phyloP scores from a whole-genome alignment of 2,797 vertebrate species.

The Chelidonichthys spinosus region DNA sequence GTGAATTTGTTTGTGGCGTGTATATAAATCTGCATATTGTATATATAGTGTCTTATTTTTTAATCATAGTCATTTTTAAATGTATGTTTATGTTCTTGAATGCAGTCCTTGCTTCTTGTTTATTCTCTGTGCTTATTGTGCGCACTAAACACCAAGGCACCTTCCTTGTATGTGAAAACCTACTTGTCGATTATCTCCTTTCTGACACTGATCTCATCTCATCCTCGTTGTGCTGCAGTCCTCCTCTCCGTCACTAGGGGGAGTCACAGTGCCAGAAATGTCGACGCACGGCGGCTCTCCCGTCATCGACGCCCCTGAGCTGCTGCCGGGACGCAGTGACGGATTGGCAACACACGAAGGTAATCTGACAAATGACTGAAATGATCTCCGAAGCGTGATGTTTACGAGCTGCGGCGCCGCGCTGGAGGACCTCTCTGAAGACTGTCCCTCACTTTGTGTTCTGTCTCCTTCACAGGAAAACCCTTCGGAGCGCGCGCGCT shows the following conservation, averaged over 20 bases:
- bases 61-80: too few relatives aligned
- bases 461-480: slow-evolving; percentile 42
- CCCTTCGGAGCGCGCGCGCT: slow-evolving; percentile 27
- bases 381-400: slow-evolving; percentile 34
- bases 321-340: slow-evolving; percentile 53
- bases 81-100: too few relatives aligned
- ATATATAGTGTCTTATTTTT: too few relatives aligned
- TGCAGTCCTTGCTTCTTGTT: too few relatives aligned
- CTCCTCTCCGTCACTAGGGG: slow-evolving; percentile 64
- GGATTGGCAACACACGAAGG: slow-evolving; percentile 63
- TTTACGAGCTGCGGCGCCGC: background rate
- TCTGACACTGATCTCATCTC: too few relatives aligned
- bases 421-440: background rate
- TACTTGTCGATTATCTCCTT: too few relatives aligned
- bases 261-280: slow-evolving; percentile 64
- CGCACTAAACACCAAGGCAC: too few relatives aligned
- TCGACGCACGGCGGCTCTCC: slow-evolving; percentile 6
- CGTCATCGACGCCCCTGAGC: slow-evolving; percentile 63
- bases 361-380: slow-evolving; percentile 64
- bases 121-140: too few relatives aligned
- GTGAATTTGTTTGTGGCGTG: background rate
- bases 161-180: too few relatives aligned
- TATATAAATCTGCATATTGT: too few relatives aligned
- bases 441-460: slow-evolving; percentile 23
- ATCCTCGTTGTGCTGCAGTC: background rate